Evolutionary conservation across 2,797 vertebrate species (phyloP).

Genomic region (Anguilla marmorata): DNA sequence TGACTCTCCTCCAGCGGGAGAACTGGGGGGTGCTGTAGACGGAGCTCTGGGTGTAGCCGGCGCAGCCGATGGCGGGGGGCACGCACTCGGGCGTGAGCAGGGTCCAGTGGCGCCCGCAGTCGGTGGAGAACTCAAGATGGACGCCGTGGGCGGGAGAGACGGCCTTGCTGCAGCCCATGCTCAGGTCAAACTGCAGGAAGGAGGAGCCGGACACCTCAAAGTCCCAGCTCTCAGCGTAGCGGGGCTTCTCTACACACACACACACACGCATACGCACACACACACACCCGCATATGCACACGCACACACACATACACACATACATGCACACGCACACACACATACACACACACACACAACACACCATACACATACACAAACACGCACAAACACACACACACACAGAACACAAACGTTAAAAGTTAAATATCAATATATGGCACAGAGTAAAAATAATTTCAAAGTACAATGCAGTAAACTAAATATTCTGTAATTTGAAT

Average conservation of each 20-base stretch:
- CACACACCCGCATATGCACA: conserved; percentile 21
- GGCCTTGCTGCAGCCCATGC: conserved; percentile 94
- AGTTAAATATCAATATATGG: background rate
- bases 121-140: conserved; percentile 89
- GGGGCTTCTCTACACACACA: conserved; percentile 80
- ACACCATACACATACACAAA: conserved; percentile 30
- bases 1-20: conserved; percentile 92
- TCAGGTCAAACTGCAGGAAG: conserved; percentile 95
- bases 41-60: conserved; percentile 91
- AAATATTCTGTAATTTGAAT: background rate
- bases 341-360: conserved; percentile 7
- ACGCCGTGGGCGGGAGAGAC: conserved; percentile 81
- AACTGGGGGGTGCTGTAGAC: conserved; percentile 89
- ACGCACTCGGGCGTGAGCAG: conserved; percentile 93
- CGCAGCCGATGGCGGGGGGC: conserved; percentile 92
- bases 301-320: conserved; percentile 29
- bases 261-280: background rate
- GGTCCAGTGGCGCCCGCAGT: conserved; percentile 91
- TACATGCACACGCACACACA: conserved; percentile 25
- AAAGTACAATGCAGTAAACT: background rate
- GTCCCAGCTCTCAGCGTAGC: conserved; percentile 97
- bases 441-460: background rate
- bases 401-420: background rate
- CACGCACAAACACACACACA: background rate
- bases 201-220: conserved; percentile 92